These are phyloP conservation scores for Crocuta crocuta DNA, from an alignment of 2,113 vertebrate species.

Conservation along the genomic window DNA sequence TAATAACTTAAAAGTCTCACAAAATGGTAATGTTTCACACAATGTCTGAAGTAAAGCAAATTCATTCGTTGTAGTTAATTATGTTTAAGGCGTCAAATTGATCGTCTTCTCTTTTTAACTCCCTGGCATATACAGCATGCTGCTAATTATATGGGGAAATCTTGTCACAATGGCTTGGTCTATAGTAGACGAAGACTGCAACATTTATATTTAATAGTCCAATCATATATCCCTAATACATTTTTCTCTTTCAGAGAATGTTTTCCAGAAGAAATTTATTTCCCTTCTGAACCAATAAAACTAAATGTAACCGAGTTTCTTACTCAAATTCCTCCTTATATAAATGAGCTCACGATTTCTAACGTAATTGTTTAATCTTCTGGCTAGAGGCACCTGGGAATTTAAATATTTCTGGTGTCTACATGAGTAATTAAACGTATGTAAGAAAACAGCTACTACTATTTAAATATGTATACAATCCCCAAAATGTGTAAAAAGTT, in stretches of 20 bases:
- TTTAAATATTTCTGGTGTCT: constrained; percentile 45
- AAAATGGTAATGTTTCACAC: not conserved
- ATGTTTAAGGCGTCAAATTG: not conserved
- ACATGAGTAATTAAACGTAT: constrained; percentile 10
- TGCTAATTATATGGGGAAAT: not conserved
- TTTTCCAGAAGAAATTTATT: constrained; percentile 42
- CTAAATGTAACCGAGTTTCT: constrained; percentile 26
- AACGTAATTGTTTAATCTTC: constrained; percentile 30
- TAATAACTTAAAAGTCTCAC: not conserved
- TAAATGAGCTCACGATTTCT: constrained; percentile 43
- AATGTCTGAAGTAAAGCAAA: constrained; percentile 48
- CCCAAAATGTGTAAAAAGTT: not conserved
- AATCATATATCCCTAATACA: not conserved
- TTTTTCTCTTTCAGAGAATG: constrained; percentile 22
- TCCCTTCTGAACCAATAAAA: constrained; percentile 7
- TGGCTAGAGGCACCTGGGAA: not conserved
- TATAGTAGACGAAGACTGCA: constrained; percentile 22
- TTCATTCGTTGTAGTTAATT: constrained; percentile 40
- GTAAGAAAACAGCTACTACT: not conserved
- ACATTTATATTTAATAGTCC: constrained; percentile 21
- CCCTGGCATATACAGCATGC: not conserved
- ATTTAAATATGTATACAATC: not conserved
- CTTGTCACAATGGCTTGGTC: not conserved
- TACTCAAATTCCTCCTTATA: not conserved
- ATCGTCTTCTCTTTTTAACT: constrained; percentile 43